Evolutionary conservation across 2,113 vertebrate species (phyloP), one percentile per base, ranked within the genome.

Genomic region (Axis porcinus): DNA sequence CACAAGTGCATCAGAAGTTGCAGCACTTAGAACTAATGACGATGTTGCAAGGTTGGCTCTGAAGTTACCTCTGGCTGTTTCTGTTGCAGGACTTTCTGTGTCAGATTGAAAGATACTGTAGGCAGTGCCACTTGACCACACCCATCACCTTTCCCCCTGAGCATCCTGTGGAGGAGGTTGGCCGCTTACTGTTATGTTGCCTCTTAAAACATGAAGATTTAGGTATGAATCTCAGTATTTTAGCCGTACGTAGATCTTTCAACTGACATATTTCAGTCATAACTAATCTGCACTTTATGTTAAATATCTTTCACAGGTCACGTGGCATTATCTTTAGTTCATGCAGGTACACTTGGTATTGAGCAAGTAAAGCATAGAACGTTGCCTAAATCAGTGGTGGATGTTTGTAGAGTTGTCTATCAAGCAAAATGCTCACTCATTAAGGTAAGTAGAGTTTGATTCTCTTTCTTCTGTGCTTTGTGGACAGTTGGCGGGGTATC

Each of bases 341-440:
- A 99, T 98, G 99, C 99, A 96, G 99, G 99, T 98, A 98, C 99
- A 70, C 99, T 99, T 98, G 99, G 99, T 94, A 99, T 99, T 98
- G 99, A 99, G 98, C 99, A 99, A 97, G 99, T 99, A 52, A 99
- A 99, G 98, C 99, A 99, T 97, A 99, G 99, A 98, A 99, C 99
- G 4, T 98, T 99, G 97, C 99, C 99, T 58, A 99, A 99, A 98
- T 99, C 99, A 93, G 99, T 99, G 95, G 99, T 99, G 96, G 99
- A 99, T 79, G 99, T 99, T 91, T 99, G 99, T 97, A 99, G 99
- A 94, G 99, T 99, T 98, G 99, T 99, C 97, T 99, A 99, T 97
- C 99, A 99, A 98, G 99, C 99, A 94, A 99, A 99, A 97, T 99
- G 99, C 97, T 99, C 99, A 16, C 99, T 99, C 97, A 99, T 99